A percentile compares a stretch with the other conserved stretches of the same genome.
These are phyloP conservation scores for Drosophila carrolli DNA, from an alignment of 1,140 invertebrate species.

Conservation along the genomic window DNA sequence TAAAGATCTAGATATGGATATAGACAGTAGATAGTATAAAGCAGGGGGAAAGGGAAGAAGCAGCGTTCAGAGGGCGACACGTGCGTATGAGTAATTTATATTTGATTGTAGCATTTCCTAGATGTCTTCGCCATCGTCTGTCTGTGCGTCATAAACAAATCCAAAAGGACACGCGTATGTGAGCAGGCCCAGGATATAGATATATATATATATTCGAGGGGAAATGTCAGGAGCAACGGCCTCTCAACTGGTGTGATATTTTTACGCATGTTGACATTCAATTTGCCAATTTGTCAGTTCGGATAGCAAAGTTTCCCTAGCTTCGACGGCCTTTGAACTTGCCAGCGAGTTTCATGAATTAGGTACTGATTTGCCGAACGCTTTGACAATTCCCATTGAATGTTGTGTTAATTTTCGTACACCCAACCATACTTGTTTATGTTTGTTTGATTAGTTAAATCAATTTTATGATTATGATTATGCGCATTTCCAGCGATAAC, in stretches of 20 bases:
- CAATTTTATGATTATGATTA: conserved; percentile 78
- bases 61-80: conserved; percentile 38
- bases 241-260: conserved; percentile 48
- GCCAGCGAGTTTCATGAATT: conserved; percentile 72
- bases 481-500: conserved; percentile 45
- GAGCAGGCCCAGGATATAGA: conserved; percentile 11
- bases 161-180: conserved; percentile 65
- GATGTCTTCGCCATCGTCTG: conserved; percentile 18
- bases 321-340: conserved; percentile 62
- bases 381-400: conserved; percentile 55
- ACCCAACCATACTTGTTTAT: conserved; percentile 39
- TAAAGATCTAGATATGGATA: conserved; percentile 31
- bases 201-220: not conserved
- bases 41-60: not conserved
- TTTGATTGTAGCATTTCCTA: conserved; percentile 69
- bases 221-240: conserved; percentile 22
- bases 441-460: conserved; percentile 76
- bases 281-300: conserved; percentile 75
- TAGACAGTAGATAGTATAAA: conserved; percentile 14
- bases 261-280: conserved; percentile 82
- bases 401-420: conserved; percentile 66
- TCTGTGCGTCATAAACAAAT: conserved; percentile 72
- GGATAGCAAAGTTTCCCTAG: conserved; percentile 60
- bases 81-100: conserved; percentile 78
- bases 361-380: conserved; percentile 67